phyloP scores from a whole-genome alignment of 2,888 invertebrate species.

The Drosophila picticornis region DNA sequence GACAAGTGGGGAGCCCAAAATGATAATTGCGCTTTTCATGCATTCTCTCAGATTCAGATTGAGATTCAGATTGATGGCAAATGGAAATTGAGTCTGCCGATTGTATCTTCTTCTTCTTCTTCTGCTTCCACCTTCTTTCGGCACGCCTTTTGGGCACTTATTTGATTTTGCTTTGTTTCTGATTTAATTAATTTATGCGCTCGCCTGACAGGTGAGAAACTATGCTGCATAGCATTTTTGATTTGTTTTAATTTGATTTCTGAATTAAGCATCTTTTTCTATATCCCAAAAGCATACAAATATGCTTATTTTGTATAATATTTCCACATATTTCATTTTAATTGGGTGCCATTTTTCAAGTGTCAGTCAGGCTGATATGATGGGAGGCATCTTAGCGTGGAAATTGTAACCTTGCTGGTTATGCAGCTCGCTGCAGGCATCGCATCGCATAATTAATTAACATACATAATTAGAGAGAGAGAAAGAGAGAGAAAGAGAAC shows the following conservation, averaged over 20 bases:
- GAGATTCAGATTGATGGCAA: slow-evolving; percentile 66
- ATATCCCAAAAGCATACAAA: slow-evolving; percentile 3
- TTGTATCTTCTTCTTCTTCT: slow-evolving; percentile 45
- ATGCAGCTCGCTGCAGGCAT: slow-evolving; percentile 55
- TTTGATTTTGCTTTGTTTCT: slow-evolving; percentile 48
- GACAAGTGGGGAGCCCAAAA: slow-evolving; percentile 52
- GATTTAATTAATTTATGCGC: slow-evolving; percentile 69
- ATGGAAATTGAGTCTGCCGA: slow-evolving; percentile 69
- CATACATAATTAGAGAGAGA: slow-evolving; percentile 33
- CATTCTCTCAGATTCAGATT: slow-evolving; percentile 64
- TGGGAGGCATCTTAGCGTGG: slow-evolving; percentile 42
- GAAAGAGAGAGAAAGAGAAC: not conserved
- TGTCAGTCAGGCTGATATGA: slow-evolving; percentile 44
- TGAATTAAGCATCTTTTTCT: slow-evolving; percentile 36
- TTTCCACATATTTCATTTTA: slow-evolving; percentile 65
- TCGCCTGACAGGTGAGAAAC: slow-evolving; percentile 61
- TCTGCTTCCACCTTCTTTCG: slow-evolving; percentile 10
- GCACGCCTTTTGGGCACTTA: slow-evolving; percentile 13
- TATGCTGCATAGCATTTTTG: slow-evolving; percentile 42
- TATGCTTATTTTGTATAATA: slow-evolving; percentile 53
- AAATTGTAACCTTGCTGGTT: slow-evolving; percentile 47
- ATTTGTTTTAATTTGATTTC: slow-evolving; percentile 64
- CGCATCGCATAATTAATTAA: slow-evolving; percentile 53
- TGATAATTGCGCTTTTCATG: slow-evolving; percentile 77
- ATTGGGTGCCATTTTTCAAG: slow-evolving; percentile 59